Base-by-base conservation (phyloP, 2,888 invertebrate genomes). In the Brachyopa scutellaris region DNA sequence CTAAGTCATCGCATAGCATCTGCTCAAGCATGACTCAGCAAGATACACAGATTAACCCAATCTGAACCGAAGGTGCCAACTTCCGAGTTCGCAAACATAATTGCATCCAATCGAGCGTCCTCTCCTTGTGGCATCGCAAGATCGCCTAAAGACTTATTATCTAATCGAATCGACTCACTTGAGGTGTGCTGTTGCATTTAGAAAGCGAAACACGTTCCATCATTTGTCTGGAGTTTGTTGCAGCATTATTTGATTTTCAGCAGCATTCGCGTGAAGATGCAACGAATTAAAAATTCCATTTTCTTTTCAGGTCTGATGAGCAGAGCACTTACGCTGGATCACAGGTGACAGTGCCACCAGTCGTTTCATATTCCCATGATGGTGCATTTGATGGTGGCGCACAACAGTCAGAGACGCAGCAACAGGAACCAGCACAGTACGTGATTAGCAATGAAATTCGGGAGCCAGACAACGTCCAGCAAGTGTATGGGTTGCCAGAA, bases 261-360 rank as follows among this genome's bases (percentile, higher is more conserved):
- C 53, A 64, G 26, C 11, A 26, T 6, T 11, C 29, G 36, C 33
- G 61, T 72, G 66, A 78, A 36, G 47, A 67, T 62, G 61, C 53
- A 67, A 53, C 21, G 3, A n/a, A 36, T 26, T 64, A 33, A 21
- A 69, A 49, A 57, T 45, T 51, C 26, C 47, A 49, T 55, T 73
- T 57, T 62, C 26, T 36, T 84, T 84, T 76, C 80, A 84, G 84
- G 66, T 67, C 67, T 21, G 76, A 49, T 76, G 84, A 61, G 33
- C 78, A 73, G 82, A 86, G 38, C 13, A 47, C 59, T 49, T 74
- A 74, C 49, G 45, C 47, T 17, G 74, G 78, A 45, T 47, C 53
- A 49, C 29, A 47, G 67, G 64, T 85, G 79, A 86, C 88, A 84
- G 86, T 86, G 82, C 86, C 88, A 85, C 86, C 85, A 2, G 73